Evolutionary conservation across 2,113 vertebrate genomes (phyloP).

Genomic region (Pterophyllum scalare): DNA sequence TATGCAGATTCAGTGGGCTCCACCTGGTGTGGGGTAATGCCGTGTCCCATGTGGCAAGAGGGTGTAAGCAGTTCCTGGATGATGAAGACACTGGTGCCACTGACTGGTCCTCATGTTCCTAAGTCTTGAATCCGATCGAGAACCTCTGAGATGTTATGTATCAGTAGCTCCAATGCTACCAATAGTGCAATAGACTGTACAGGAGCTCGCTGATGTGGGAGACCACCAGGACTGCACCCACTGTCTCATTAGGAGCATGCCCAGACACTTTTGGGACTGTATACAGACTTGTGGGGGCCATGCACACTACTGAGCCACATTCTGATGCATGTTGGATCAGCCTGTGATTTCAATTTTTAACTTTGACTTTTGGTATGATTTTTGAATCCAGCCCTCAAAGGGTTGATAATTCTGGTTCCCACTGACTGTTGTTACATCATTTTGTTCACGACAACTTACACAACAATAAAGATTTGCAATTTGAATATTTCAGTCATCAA

Average conservation of each 20-base stretch:
- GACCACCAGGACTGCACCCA: rapidly evolving
- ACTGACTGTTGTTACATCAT: too few relatives aligned
- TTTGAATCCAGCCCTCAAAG: too few relatives aligned
- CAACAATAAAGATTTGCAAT: too few relatives aligned
- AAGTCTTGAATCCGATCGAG: background rate
- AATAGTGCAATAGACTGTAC: background rate
- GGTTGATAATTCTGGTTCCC: too few relatives aligned
- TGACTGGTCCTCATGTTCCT: background rate
- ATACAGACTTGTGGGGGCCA: background rate
- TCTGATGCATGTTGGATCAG: background rate
- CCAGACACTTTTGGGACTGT: background rate
- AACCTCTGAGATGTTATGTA: background rate
- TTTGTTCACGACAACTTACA: too few relatives aligned
- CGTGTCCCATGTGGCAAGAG: too few relatives aligned
- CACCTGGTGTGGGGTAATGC: too few relatives aligned
- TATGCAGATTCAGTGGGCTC: too few relatives aligned
- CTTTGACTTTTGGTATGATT: too few relatives aligned
- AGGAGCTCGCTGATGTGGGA: background rate
- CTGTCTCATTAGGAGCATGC: background rate
- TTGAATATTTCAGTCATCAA: too few relatives aligned
- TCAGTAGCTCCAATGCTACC: background rate
- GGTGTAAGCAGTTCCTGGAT: background rate
- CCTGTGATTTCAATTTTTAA: background rate
- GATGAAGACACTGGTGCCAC: background rate
- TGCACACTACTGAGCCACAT: background rate